Conservation (phyloP, 2,797 vertebrate genomes). For the Tamandua tetradactyla region DNA sequence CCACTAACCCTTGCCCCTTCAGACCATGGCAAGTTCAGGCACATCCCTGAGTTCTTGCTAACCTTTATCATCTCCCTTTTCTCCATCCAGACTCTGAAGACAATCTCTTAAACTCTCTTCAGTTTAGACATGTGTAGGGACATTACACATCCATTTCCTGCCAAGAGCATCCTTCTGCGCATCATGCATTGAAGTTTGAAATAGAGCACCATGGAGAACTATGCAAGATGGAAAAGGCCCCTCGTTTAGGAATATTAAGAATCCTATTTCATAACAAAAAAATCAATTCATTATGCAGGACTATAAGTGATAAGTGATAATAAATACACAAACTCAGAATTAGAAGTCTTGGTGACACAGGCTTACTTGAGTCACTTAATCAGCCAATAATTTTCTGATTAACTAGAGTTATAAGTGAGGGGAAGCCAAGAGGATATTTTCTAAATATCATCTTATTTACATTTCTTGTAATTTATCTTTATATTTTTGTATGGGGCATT, state of each 20-base stretch:
- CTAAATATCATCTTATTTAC: background rate
- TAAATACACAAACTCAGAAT: background rate
- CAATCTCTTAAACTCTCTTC: background rate
- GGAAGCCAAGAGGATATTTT: background rate
- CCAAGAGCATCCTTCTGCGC: background rate
- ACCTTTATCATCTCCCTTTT: background rate
- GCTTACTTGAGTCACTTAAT: background rate
- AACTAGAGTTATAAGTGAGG: background rate
- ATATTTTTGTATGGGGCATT: background rate
- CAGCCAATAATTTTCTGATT: background rate
- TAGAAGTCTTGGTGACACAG: background rate
- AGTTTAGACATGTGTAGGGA: background rate
- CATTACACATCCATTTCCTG: background rate
- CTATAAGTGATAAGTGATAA: background rate
- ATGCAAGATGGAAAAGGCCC: background rate
- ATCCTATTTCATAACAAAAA: background rate
- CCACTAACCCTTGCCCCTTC: accelerated
- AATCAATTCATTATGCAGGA: background rate
- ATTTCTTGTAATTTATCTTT: background rate
- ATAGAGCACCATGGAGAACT: background rate
- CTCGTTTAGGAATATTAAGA: background rate
- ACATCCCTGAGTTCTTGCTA: background rate
- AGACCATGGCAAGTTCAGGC: accelerated
- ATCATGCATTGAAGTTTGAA: background rate
- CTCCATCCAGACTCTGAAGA: background rate